These are phyloP conservation scores for Xyrauchen texanus DNA, from an alignment of 2,113 vertebrate genomes.

Conservation along the genomic window DNA sequence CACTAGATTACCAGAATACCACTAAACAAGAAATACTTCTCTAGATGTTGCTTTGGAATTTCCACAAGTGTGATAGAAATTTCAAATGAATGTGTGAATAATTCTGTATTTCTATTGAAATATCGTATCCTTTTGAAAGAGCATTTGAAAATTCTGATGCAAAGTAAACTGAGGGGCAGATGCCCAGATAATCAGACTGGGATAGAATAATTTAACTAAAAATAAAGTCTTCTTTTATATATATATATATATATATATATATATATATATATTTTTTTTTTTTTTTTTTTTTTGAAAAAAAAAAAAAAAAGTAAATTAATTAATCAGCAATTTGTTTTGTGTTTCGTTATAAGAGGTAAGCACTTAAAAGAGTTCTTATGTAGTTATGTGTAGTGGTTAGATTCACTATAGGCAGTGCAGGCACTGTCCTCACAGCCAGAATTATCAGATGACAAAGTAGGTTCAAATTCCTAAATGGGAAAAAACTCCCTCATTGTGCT, in stretches of 20 bases:
- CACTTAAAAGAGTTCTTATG: constrained; percentile 14
- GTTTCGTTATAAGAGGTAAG: neutral
- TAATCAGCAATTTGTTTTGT: neutral
- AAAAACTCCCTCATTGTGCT: constrained; percentile 1
- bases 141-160: neutral
- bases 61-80: neutral
- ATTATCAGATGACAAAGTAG: constrained; percentile 37
- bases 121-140: neutral
- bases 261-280: neutral
- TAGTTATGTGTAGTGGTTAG: neutral
- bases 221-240: too few species aligned
- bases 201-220: too few species aligned
- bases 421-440: constrained; percentile 42
- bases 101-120: neutral
- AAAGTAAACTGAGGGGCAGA: neutral
- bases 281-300: too few species aligned
- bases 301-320: constrained; percentile 15
- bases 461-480: constrained; percentile 17
- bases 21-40: constrained; percentile 11
- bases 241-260: too few species aligned
- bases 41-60: constrained; percentile 23
- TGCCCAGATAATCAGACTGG: too few species aligned
- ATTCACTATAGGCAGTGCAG: constrained; percentile 2
- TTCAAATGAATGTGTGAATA: neutral
- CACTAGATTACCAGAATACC: constrained; percentile 2